Base-by-base conservation (phyloP, 2,797 vertebrate species). In the Austrolebias charrua region DNA sequence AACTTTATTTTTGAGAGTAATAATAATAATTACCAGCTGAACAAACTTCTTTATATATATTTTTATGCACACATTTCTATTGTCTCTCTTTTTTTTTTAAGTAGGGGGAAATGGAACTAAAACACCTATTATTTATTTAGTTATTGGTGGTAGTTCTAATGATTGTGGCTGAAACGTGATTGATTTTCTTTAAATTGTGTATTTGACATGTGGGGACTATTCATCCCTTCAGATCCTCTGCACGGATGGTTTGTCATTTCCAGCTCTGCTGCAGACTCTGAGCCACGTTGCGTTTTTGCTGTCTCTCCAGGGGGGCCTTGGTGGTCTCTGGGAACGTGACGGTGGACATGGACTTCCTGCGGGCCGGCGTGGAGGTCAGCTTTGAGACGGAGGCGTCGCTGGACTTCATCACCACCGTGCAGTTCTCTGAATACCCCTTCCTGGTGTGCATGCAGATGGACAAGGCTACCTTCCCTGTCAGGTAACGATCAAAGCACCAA, bases 361-460 rank as follows among this genome's bases (percentile, higher is more conserved):
- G 94, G 63, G 83, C 91, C 0, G 95, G 96, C 13, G 80, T 96
- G 84, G 95, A 98, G 82, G 92, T 92, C 63, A 94, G 93, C 74
- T 86, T 94, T 6, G 96, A 98, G 87, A 88, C 88, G 0, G 96
- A 98, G 86, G 93, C 92, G 0, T 55, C 93, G 0, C 82, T 99
- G 48, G 95, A 97, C 81, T 96, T 99, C 75, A 92, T 96, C 90
- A 96, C 96, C 55, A 99, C 97, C 0, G 96, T 99, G 62, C 95
- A 98, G 85, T 99, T 99, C 91, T 98, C 97, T 0, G 92, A 98
- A 69, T 99, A 99, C 74, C 97, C 98, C 0, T 99, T 99, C 92
- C 87, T 98, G 63, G 95, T 99, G 35, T 99, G 98, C 81, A 94
- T 99, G 88, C 96, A 98, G 91, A 98, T 99, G 96, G 97, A 98